phyloP scores from a whole-genome alignment of 2,113 vertebrate species.

The Tylochromis polylepis region DNA sequence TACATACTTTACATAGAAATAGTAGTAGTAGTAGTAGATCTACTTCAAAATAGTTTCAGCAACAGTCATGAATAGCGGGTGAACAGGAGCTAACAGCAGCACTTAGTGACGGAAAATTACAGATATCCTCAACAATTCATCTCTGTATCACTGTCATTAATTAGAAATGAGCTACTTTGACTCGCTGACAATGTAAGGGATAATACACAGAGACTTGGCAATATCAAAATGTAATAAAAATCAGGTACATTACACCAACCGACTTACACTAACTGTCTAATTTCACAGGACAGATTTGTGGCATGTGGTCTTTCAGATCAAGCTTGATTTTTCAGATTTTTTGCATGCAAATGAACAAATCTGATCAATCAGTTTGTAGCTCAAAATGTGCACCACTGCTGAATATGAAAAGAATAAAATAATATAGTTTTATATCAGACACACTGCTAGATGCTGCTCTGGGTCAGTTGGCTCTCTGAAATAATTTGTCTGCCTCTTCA shows the following conservation, averaged over 20 bases:
- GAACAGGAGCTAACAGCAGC: neutral
- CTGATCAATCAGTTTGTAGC: neutral
- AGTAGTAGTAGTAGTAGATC: neutral
- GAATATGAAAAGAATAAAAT: neutral
- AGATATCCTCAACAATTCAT: neutral
- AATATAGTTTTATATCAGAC: neutral
- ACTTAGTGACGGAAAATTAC: neutral
- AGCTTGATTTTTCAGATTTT: neutral
- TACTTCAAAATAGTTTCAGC: neutral
- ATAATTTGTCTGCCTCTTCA: neutral
- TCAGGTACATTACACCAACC: neutral
- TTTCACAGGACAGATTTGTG: neutral
- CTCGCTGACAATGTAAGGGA: neutral
- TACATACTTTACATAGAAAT: neutral
- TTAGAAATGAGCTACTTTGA: neutral
- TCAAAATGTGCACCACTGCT: neutral
- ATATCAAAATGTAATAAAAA: neutral
- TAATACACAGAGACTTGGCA: neutral
- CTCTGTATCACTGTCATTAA: neutral
- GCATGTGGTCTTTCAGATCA: neutral
- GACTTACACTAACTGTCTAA: neutral
- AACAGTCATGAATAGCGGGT: neutral
- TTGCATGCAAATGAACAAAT: neutral
- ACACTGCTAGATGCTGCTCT: neutral
- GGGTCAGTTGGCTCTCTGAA: neutral